Evolutionary conservation across 2,888 invertebrate species (phyloP).

Genomic region (Achlya flavicornis): DNA sequence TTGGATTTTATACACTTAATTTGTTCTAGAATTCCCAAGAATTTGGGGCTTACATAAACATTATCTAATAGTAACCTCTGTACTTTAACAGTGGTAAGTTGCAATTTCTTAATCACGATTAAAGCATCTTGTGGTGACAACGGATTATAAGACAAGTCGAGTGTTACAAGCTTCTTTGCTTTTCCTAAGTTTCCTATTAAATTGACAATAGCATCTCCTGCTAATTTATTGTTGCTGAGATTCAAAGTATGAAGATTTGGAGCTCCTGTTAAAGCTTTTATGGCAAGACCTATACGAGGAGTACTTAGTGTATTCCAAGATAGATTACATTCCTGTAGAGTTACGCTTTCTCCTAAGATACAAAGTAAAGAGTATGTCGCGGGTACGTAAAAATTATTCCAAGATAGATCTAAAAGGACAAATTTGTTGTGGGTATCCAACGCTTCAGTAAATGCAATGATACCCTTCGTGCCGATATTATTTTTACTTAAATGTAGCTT

Average conservation of each 20-base stretch:
- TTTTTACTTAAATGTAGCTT: constrained; percentile 61
- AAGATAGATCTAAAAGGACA: constrained; percentile 59
- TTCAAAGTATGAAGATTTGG: constrained; percentile 48
- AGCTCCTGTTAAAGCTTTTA: constrained; percentile 44
- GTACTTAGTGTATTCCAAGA: constrained; percentile 62
- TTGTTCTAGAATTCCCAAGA: constrained; percentile 39
- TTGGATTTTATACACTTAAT: constrained; percentile 42
- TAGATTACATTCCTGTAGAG: constrained; percentile 54
- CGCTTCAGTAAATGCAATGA: constrained; percentile 46
- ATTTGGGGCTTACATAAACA: constrained; percentile 47
- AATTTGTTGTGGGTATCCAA: constrained; percentile 57
- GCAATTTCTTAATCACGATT: constrained; percentile 47
- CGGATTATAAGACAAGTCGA: constrained; percentile 65
- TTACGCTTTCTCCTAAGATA: constrained; percentile 46
- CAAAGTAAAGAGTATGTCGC: constrained; percentile 43
- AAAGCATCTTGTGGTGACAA: constrained; percentile 53
- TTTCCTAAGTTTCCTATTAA: constrained; percentile 38
- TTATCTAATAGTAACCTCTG: constrained; percentile 56
- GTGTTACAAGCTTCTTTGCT: constrained; percentile 50
- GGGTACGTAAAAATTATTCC: constrained; percentile 56
- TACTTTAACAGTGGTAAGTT: constrained; percentile 43
- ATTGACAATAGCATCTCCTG: constrained; percentile 43
- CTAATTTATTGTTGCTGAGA: constrained; percentile 60
- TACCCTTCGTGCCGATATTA: constrained; percentile 50
- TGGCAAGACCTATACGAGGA: constrained; percentile 43